A percentile compares a stretch with the other conserved stretches of the same genome.
Evolutionary conservation across 1,140 invertebrate genomes (phyloP).

Genomic region (Planococcus citri): DNA sequence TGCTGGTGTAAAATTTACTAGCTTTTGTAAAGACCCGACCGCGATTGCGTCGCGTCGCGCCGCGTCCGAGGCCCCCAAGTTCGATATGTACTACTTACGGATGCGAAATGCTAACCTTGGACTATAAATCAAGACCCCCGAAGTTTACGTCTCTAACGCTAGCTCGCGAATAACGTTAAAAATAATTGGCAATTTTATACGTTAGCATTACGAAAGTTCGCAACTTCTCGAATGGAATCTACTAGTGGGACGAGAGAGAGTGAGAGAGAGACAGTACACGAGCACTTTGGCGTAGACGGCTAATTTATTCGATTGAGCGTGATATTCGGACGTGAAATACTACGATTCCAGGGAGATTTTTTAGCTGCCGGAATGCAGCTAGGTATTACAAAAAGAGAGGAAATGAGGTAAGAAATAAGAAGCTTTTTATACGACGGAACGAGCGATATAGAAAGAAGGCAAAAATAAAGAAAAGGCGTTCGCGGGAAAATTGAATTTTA

Average conservation of each 20-base stretch:
- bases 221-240: neutral
- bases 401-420: neutral
- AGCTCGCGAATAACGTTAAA: no score
- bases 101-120: neutral
- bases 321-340: neutral
- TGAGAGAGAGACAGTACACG: no score
- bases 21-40: no score
- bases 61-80: neutral
- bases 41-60: neutral
- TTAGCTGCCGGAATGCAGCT: no score
- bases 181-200: neutral
- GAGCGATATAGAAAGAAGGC: no score
- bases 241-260: neutral
- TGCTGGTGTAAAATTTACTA: no score
- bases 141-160: no score
- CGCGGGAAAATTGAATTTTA: neutral
- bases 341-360: neutral
- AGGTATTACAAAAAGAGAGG: neutral
- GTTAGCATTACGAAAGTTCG: neutral
- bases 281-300: no score
- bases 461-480: neutral
- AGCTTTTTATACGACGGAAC: no score
- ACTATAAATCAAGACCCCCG: no score
- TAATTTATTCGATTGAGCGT: conserved; percentile 7
- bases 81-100: neutral